Evolutionary conservation across 2,797 vertebrate genomes (phyloP), one percentile per base, ranked within the genome.

Genomic region (Enteromius unitaeniatus): DNA sequence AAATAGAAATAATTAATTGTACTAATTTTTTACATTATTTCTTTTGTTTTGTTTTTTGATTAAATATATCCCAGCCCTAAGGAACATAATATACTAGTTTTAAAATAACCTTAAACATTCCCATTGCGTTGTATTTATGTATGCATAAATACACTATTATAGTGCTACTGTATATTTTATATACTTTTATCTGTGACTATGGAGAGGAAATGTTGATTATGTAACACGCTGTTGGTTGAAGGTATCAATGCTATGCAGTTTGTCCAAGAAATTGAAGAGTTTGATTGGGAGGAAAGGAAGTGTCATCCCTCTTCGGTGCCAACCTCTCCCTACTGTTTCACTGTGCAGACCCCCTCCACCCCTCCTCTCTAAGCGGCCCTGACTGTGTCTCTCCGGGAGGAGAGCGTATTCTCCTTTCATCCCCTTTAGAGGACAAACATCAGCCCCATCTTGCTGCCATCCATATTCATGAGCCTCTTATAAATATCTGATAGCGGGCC

Each of bases 381-480:
- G 93, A 90, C 91, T 93, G 88, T 88, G 90, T 91, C 93, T 93
- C 92, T 92, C 70, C 80, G 92, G 92, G 92, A 94, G 91, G 87
- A 89, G 90, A 92, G 89, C 90, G 90, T 89, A 90, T 94, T 95
- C 94, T 92, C 94, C 94, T 96, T 95, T 95, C 94, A 95, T 95
- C 94, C 93, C 89, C 92, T 94, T 94, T 95, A 94, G 94, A 96
- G 95, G 95, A 95, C 95, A 95, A 95, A 95, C 95, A 94, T 95
- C 94, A 94, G 94, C 94, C 93, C 94, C 93, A 93, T 95, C 93
- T 94, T 84, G 80, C 91, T 85, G 85, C 87, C 92, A 94, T 95
- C 93, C 94, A 95, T 95, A 96, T 96, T 95, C 94, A 96, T 95
- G 94, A 96, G 91, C 78, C 84, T 91, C 94, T 95, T 95, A 94